Percentiles rank a stretch among this genome's conserved stretches.
phyloP scores from a whole-genome alignment of 2,113 vertebrate species.

The Cheirogaleus medius region DNA sequence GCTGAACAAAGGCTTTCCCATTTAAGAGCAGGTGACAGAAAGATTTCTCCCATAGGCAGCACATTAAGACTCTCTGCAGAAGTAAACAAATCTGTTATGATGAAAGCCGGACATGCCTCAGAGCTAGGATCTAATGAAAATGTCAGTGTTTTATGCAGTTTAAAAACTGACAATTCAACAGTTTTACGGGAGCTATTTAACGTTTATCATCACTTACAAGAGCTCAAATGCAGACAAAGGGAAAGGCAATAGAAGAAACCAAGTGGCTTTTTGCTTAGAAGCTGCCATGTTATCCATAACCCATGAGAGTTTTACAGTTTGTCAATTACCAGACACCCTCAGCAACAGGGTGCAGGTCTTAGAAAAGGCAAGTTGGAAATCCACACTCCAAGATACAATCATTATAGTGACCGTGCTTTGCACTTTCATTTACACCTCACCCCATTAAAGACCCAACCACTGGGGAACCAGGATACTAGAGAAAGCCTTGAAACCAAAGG shows the following conservation, averaged over 20 bases:
- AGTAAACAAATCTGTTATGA: conserved; percentile 81
- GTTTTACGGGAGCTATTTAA: conserved; percentile 83
- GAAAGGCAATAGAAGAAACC: conserved; percentile 59
- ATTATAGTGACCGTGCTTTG: not conserved
- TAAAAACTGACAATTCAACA: conserved; percentile 77
- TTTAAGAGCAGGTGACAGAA: conserved; percentile 83
- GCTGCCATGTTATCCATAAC: not conserved
- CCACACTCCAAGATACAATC: not conserved
- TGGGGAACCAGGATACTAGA: not conserved
- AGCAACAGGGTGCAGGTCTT: not conserved
- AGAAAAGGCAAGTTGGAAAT: conserved; percentile 22
- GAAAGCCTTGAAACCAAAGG: conserved; percentile 10
- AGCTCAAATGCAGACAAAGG: conserved; percentile 72
- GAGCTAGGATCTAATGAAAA: conserved; percentile 81
- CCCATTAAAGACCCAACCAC: not conserved
- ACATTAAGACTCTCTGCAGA: conserved; percentile 77
- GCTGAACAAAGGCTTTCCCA: conserved; percentile 84
- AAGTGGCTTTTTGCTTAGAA: conserved; percentile 39
- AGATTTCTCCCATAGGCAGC: conserved; percentile 79
- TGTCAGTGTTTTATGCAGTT: conserved; percentile 77
- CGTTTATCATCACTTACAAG: conserved; percentile 80
- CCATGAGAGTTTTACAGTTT: not conserved
- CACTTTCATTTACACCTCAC: not conserved
- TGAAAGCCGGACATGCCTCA: conserved; percentile 83
- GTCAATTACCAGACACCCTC: not conserved